Percentiles rank a stretch among this genome's conserved stretches.
Conservation (phyloP, 2,888 invertebrate genomes). For the Spilosoma lubricipeda region DNA sequence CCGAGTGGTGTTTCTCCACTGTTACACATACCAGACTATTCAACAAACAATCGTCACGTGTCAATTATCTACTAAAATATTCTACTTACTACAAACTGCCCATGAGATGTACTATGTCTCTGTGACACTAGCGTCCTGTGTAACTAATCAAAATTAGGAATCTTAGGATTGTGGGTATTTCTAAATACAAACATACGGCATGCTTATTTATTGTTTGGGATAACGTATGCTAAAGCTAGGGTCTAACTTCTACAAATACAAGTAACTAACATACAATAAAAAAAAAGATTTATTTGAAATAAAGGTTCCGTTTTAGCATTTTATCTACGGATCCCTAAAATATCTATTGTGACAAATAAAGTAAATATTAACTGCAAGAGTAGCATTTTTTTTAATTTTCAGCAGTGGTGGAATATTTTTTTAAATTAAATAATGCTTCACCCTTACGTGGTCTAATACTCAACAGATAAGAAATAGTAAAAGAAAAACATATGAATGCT, state of each 20-base stretch:
- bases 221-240: neutral
- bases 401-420: too few species aligned
- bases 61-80: slow-evolving; percentile 17
- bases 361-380: neutral
- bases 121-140: slow-evolving; percentile 2
- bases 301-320: too few species aligned
- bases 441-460: too few species aligned
- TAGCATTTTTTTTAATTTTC: neutral
- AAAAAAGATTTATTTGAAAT: too few species aligned
- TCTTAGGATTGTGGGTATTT: neutral
- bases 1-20: slow-evolving; percentile 83
- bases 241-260: neutral
- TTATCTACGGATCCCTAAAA: too few species aligned
- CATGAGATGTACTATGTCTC: neutral
- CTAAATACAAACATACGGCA: neutral
- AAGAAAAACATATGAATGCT: too few species aligned
- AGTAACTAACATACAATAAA: neutral
- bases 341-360: too few species aligned
- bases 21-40: slow-evolving; percentile 55
- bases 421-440: too few species aligned
- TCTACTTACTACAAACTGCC: slow-evolving; percentile 16
- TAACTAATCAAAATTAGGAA: slow-evolving; percentile 1
- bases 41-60: slow-evolving; percentile 40
- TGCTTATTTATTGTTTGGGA: neutral
- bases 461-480: too few species aligned